phyloP scores from a whole-genome alignment of 2,797 vertebrate species.

The Parotocinclus haroldoi region DNA sequence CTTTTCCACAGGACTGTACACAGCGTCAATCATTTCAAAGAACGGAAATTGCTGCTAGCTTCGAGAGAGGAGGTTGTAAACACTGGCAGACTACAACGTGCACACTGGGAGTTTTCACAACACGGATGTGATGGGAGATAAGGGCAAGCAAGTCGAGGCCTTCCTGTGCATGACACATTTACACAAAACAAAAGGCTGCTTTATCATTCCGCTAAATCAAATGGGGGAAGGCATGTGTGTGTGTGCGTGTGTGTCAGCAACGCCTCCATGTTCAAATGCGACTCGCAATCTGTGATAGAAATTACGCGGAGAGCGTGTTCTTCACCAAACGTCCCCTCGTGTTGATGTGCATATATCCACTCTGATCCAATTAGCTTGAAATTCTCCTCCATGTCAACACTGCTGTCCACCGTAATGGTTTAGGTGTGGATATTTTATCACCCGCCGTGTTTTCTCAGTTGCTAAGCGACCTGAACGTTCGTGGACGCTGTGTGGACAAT shows the following conservation, averaged over 20 bases:
- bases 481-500: conserved; percentile 26
- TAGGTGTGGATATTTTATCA: conserved; percentile 41
- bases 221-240: neutral
- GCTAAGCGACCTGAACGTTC: conserved; percentile 50
- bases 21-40: too few relatives aligned
- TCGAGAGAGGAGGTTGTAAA: too few relatives aligned
- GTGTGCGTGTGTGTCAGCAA: too few relatives aligned
- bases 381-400: conserved; percentile 23
- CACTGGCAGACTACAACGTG: neutral
- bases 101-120: conserved; percentile 15
- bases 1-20: too few relatives aligned
- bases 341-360: neutral
- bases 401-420: conserved; percentile 18
- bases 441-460: conserved; percentile 37
- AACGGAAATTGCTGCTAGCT: neutral
- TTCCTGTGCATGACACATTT: conserved; percentile 25
- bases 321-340: too few relatives aligned
- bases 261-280: too few relatives aligned
- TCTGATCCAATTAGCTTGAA: conserved; percentile 2
- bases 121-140: conserved; percentile 16
- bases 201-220: conserved; percentile 4
- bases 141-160: neutral
- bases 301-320: too few relatives aligned
- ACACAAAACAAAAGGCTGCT: conserved; percentile 37
- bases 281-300: too few relatives aligned